Evolutionary conservation across 2,113 vertebrate species (phyloP).

Genomic region (Dipodomys stephensi): DNA sequence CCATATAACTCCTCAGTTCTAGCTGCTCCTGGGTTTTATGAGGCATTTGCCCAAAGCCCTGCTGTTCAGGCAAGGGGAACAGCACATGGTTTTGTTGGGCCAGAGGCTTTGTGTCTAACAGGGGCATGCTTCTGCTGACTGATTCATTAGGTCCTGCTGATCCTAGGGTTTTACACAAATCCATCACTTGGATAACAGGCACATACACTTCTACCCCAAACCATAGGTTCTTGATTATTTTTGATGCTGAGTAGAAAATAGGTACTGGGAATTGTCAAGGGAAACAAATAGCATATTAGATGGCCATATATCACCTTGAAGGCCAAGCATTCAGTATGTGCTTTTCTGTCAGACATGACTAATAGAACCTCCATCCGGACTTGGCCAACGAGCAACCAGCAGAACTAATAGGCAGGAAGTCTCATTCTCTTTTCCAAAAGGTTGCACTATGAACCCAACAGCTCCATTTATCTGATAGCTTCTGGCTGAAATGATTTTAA

Average conservation of each 20-base stretch:
- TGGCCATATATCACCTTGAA: conserved; percentile 41
- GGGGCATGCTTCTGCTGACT: not conserved
- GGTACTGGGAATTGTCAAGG: not conserved
- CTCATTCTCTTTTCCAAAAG: not conserved
- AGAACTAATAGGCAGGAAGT: not conserved
- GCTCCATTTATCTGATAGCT: conserved; percentile 10
- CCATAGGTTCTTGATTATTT: not conserved
- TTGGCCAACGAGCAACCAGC: not conserved
- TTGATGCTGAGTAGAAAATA: not conserved
- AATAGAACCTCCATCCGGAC: not conserved
- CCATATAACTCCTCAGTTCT: conserved; percentile 25
- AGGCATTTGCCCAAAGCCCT: conserved; percentile 42
- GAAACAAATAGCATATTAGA: not conserved
- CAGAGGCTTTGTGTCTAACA: not conserved
- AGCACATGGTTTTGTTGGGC: not conserved
- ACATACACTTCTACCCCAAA: not conserved
- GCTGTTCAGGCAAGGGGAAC: not conserved
- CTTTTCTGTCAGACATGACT: conserved; percentile 34
- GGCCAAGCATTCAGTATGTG: not conserved
- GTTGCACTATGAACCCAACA: not conserved
- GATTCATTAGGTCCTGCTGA: not conserved
- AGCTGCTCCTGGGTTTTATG: conserved; percentile 21
- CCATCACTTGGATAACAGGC: conserved; percentile 12
- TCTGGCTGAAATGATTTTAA: not conserved
- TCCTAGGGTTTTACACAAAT: not conserved